Evolutionary conservation across 2,888 invertebrate genomes (phyloP), one percentile per base, ranked within the genome.

Genomic region (Trypoxylon attenuatum): DNA sequence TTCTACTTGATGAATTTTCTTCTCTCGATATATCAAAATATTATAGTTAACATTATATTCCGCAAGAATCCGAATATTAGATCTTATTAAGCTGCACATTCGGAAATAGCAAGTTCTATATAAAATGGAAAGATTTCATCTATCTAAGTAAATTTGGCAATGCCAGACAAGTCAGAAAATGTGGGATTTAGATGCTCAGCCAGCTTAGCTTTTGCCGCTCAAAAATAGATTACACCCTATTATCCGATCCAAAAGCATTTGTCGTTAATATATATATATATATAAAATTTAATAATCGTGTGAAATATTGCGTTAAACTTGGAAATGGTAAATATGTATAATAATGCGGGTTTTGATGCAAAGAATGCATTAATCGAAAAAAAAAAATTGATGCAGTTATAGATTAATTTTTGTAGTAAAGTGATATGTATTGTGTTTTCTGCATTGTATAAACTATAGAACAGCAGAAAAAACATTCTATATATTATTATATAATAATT

Each of bases 181-280:
- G 71, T 76, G 71, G 73, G 77, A 73, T 75, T 78, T 61, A 78
- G 67, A 73, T 66, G 73, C 76, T 76, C 67, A 71, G 81, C 73
- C 80, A 78, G 81, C 79, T 75, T 78, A 73, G 73, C 73, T 79
- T 79, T 81, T 72, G 69, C 65, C 77, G 77, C 78, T 81, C 80
- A 77, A 84, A 84, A 86, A 86, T 86, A 86, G 85, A 85, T 70
- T 73, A 78, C 79, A 73, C 64, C 69, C 71, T 82, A 83, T 79
- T 78, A 77, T 71, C 80, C 79, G 69, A 68, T 77, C 78, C 64
- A 76, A 82, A 83, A 82, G 79, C 81, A 81, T 81, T 77, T 79
- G 70, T 79, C 72, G 18, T 46, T 41, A 41, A 65, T 59, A 53
- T 56, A n/a, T n/a, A n/a, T n/a, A n/a, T n/a, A n/a, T n/a, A n/a